phyloP scores from a whole-genome alignment of 2,888 invertebrate species.

The Andrena chrysosceles region DNA sequence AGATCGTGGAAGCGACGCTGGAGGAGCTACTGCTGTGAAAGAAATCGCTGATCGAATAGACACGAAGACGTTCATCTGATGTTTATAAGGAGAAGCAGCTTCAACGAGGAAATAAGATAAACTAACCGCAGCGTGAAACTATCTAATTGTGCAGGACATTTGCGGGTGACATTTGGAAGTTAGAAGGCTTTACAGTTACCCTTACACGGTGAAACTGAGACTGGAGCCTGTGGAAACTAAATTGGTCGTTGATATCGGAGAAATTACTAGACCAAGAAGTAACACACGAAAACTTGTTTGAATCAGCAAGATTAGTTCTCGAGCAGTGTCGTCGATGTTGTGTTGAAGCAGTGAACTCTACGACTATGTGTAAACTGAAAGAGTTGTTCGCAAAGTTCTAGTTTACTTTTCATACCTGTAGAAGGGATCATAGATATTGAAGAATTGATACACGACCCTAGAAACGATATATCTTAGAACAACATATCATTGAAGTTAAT shows the following conservation, averaged over 20 bases:
- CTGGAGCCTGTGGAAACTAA: neutral
- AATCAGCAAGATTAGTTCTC: neutral
- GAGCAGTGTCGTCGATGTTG: conserved; percentile 52
- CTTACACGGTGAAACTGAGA: neutral
- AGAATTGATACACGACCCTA: neutral
- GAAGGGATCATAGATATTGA: neutral
- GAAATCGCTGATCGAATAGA: neutral
- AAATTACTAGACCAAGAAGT: neutral
- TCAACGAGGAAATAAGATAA: neutral
- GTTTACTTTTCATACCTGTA: neutral
- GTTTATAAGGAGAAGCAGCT: neutral
- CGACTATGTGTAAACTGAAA: conserved; percentile 26
- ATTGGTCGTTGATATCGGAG: neutral
- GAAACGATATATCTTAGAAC: too few species aligned
- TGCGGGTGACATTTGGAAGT: neutral
- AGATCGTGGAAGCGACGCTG: neutral
- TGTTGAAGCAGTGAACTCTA: conserved; percentile 43
- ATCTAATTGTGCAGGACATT: neutral
- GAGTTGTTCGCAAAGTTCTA: neutral
- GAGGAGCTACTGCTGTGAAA: neutral
- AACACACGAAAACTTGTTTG: neutral
- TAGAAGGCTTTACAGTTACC: neutral
- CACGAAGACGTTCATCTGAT: neutral
- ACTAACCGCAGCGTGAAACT: neutral
- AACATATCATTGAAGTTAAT: too few species aligned